Conservation (phyloP, 2,888 invertebrate species). For the Eumerus sabulonum region DNA sequence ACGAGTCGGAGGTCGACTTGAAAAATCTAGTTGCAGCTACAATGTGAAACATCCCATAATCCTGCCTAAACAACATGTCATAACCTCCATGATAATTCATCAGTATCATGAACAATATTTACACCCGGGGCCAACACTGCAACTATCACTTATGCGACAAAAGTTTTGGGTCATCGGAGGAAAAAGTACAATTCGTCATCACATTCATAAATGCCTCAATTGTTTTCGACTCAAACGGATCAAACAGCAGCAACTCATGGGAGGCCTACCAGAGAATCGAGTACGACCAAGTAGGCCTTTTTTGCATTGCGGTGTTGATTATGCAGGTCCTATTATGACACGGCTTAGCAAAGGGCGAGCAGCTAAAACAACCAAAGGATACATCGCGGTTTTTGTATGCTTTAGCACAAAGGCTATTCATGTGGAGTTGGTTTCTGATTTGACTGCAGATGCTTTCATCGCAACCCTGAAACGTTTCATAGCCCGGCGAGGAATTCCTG, state of each 20-base stretch:
- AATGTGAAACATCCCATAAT: slow-evolving; percentile 32
- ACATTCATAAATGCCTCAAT: slow-evolving; percentile 27
- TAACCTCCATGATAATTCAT: slow-evolving; percentile 2
- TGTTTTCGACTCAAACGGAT: slow-evolving; percentile 27
- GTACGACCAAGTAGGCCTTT: slow-evolving; percentile 32
- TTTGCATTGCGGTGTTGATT: slow-evolving; percentile 34
- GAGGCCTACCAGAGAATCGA: slow-evolving; percentile 23
- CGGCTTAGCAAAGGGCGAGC: slow-evolving; percentile 20
- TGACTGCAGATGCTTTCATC: too few species aligned
- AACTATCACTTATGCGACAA: slow-evolving; percentile 16
- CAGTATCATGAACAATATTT: slow-evolving; percentile 9
- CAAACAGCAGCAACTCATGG: slow-evolving; percentile 37
- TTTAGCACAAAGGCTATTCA: too few species aligned
- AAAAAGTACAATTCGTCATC: slow-evolving; percentile 12
- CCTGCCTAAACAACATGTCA: slow-evolving; percentile 7
- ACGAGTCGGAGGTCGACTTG: slow-evolving; percentile 36
- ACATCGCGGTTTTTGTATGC: slow-evolving; percentile 10
- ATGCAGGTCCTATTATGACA: slow-evolving; percentile 20
- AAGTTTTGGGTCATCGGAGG: slow-evolving; percentile 28
- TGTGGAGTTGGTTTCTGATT: too few species aligned
- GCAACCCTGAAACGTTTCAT: too few species aligned
- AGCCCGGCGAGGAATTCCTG: slow-evolving; percentile 24
- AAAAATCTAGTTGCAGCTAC: slow-evolving; percentile 23
- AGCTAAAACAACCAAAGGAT: slow-evolving; percentile 26
- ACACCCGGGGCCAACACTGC: slow-evolving; percentile 17